These are phyloP conservation scores for Oryzias dopingdopingensis DNA, from an alignment of 2,797 vertebrate species.

Conservation along the genomic window DNA sequence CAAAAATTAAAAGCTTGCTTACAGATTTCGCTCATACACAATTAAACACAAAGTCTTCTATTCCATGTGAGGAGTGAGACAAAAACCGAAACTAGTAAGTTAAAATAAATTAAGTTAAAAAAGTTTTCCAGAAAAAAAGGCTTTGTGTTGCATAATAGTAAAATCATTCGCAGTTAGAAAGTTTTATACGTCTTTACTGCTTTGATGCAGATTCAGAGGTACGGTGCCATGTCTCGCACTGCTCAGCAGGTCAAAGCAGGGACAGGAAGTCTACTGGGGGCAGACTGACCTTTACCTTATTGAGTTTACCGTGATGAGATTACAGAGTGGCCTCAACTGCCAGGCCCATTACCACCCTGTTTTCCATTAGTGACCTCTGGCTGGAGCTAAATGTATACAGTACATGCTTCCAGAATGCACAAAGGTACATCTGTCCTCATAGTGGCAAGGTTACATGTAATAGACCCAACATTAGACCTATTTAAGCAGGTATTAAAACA, in stretches of 20 bases:
- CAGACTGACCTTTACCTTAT: slow-evolving; percentile 72
- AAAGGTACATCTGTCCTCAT: slow-evolving; percentile 24
- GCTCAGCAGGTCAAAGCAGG: slow-evolving; percentile 59
- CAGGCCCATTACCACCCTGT: slow-evolving; percentile 67
- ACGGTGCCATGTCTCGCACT: slow-evolving; percentile 44
- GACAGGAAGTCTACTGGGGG: slow-evolving; percentile 52
- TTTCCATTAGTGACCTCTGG: slow-evolving; percentile 72
- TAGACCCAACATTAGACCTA: slow-evolving; percentile 11
- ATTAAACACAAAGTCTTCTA: too few relatives aligned
- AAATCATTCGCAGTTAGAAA: neutral
- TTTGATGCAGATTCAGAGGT: slow-evolving; percentile 19
- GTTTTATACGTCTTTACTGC: neutral
- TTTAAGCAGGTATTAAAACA: neutral
- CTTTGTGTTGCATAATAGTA: neutral
- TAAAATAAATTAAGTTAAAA: neutral
- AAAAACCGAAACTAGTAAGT: neutral
- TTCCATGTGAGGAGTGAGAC: neutral
- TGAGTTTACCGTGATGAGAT: slow-evolving; percentile 74
- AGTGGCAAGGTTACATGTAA: slow-evolving; percentile 36
- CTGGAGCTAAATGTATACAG: slow-evolving; percentile 51
- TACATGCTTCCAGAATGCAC: slow-evolving; percentile 29
- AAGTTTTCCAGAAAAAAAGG: neutral
- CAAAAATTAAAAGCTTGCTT: too few relatives aligned
- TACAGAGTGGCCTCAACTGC: slow-evolving; percentile 66
- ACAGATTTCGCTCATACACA: too few relatives aligned